Base-by-base conservation (phyloP, 1,140 invertebrate species). In the Drosophila sucinea region DNA sequence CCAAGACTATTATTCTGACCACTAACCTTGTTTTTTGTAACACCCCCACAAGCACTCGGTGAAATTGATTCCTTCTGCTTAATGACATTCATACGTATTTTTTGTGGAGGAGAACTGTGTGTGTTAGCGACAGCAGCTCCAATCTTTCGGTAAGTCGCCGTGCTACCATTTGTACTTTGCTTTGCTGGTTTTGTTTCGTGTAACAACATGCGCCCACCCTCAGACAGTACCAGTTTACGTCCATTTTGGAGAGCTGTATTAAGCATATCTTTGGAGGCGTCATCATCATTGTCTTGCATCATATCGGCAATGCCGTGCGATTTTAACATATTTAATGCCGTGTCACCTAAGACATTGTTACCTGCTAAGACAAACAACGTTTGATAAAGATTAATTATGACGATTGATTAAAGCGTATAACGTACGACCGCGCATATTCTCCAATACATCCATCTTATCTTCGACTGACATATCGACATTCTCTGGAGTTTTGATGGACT, bases 241-340 rank as follows among this genome's bases (percentile, higher is more conserved):
- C 96, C 96, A 92, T 94, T 96, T 93, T 96, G 95, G 79, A 97
- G 93, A 8, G 96, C 96, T 61, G 95, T 96, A 61, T 95, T 95
- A 30, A 97, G 61, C 80, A 92, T 77, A 62, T 91, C 89, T 58
- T 91, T 91, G 1, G 90, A 94, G 41, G 96, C 94, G 35, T 95
- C 95, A 5, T 94, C 93, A 63, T 96, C 95, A 63, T 87, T 87
- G 35, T 86, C 83, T 44, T 86, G 67, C 67, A 96, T 95, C 73
- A 97, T 94, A 94, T 96, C 96, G 29, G 95, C 95, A 55, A 97
- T 97, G 40, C 96, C 96, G 91, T 97, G 96, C 70, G 95, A 94
- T 93, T 96, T 96, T 29, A 97, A 92, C 91, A 96, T 93, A 84
- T 95, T 94, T 73, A 96, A 91, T 79, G 92, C 84, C 0, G 84